Conservation (phyloP, 2,888 invertebrate genomes). For the Thelaira solivaga region DNA sequence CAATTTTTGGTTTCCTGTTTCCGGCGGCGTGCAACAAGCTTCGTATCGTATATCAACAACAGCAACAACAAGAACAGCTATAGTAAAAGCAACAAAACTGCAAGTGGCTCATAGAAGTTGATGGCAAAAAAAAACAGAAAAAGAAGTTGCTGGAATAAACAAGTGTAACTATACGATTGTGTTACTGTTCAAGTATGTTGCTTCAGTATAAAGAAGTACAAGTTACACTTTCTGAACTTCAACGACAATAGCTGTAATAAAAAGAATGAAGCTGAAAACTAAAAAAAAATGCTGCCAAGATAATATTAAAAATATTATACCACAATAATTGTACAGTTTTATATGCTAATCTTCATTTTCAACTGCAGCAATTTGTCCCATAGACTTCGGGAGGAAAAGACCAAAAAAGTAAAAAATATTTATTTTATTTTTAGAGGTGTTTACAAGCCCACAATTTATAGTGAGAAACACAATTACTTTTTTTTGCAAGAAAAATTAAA, state of each 20-base stretch:
- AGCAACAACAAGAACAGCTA: background rate
- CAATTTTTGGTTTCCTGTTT: conserved; percentile 67
- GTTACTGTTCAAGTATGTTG: conserved; percentile 10
- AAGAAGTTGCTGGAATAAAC: conserved; percentile 9
- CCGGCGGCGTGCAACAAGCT: conserved; percentile 63
- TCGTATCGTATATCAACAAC: conserved; percentile 45
- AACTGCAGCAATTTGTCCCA: conserved; percentile 30
- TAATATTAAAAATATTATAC: conserved; percentile 41
- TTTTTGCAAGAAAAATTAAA: too few relatives aligned
- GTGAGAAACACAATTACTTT: too few relatives aligned
- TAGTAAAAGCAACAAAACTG: conserved; percentile 19
- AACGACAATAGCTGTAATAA: conserved; percentile 32
- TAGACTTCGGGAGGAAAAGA: background rate
- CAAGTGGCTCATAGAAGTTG: conserved; percentile 37
- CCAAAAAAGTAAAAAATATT: conserved; percentile 3
- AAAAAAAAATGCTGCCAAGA: conserved; percentile 51
- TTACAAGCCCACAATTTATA: conserved; percentile 5
- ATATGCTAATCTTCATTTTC: conserved; percentile 45
- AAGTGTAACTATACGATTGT: background rate
- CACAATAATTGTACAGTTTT: conserved; percentile 43
- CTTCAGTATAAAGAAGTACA: conserved; percentile 11
- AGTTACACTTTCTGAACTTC: conserved; percentile 40
- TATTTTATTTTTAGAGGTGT: conserved; percentile 21
- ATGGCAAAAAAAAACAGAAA: conserved; percentile 17
- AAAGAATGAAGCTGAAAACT: too few relatives aligned